These are phyloP conservation scores for Galendromus occidentalis DNA, from an alignment of 1,140 invertebrate species.

Conservation along the genomic window DNA sequence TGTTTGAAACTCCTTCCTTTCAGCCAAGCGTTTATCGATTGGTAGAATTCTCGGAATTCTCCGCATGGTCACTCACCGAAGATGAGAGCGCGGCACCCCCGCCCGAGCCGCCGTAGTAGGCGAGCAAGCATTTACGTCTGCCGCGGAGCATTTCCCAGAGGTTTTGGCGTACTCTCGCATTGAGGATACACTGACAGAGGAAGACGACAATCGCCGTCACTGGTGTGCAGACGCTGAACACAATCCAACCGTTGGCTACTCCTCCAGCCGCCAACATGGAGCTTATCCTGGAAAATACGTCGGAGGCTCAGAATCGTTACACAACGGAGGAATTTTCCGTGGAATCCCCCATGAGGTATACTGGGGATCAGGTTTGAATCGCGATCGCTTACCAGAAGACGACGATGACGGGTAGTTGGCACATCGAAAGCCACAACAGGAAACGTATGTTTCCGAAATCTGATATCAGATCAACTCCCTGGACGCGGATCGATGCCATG, in stretches of 20 bases:
- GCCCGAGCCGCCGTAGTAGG: background rate
- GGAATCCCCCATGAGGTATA: too few species aligned
- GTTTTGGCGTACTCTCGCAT: background rate
- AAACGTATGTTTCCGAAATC: background rate
- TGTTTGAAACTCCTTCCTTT: too few species aligned
- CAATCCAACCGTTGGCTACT: background rate
- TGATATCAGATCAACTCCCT: background rate
- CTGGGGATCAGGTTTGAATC: too few species aligned
- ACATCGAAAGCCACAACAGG: background rate
- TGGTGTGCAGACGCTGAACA: background rate
- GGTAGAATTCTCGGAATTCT: too few species aligned
- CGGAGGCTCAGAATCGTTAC: too few species aligned
- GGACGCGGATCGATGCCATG: background rate
- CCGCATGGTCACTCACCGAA: background rate
- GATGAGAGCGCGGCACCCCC: background rate
- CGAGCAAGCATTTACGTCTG: background rate
- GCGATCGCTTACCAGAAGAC: background rate
- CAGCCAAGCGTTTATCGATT: too few species aligned
- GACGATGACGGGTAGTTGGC: background rate
- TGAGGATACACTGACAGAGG: background rate
- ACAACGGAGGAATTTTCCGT: too few species aligned
- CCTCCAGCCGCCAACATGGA: background rate
- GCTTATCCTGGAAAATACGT: background rate
- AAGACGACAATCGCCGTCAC: background rate
- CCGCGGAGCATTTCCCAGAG: constrained; percentile 9